Base-by-base conservation (phyloP, 2,113 vertebrate genomes). In the Strigops habroptila region DNA sequence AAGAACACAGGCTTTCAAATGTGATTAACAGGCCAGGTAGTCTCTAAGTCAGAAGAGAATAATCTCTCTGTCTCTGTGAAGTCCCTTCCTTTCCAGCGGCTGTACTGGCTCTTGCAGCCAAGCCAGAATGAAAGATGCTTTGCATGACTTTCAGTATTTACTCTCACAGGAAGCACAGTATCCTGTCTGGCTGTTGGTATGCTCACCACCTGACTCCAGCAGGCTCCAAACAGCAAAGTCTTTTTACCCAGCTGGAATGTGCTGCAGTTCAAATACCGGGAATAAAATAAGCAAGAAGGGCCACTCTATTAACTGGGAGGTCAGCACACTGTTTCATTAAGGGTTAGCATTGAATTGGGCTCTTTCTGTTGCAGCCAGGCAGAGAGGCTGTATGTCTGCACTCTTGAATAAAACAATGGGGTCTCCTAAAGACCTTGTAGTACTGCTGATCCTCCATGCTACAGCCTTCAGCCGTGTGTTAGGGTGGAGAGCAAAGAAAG, bases 151-250 rank as follows among this genome's bases (percentile, higher is more conserved):
- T 88, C 18, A 80, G 91, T 84, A 75, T 96, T 98, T 97, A 96
- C 97, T 97, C 96, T 96, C 82, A 94, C 97, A 98, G 98, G 98
- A 98, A 98, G 98, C 97, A 53, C 97, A 97, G 97, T 96, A 98
- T 98, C 98, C 98, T 98, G 98, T 98, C 98, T 98, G 98, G 97
- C 96, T 97, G 93, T 90, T 81, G 97, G 97, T 93, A 94, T 97
- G 97, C 89, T 93, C 95, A 93, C 95, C 93, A 94, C 91, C 93
- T 91, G 94, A 97, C 97, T 98, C 97, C 93, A 97, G 98, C 98
- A 97, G 71, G 59, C 90, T 97, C 78, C 83, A 90, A 77, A 97
- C 97, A 97, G 92, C 91, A 30, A 93, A 97, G 98, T 93, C 97
- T 97, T 98, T 98, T 90, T 95, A 93, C 91, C 91, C 88, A 64